These are phyloP conservation scores for Auanema sp. DNA, from an alignment of 2,888 invertebrate genomes.

Conservation along the genomic window DNA sequence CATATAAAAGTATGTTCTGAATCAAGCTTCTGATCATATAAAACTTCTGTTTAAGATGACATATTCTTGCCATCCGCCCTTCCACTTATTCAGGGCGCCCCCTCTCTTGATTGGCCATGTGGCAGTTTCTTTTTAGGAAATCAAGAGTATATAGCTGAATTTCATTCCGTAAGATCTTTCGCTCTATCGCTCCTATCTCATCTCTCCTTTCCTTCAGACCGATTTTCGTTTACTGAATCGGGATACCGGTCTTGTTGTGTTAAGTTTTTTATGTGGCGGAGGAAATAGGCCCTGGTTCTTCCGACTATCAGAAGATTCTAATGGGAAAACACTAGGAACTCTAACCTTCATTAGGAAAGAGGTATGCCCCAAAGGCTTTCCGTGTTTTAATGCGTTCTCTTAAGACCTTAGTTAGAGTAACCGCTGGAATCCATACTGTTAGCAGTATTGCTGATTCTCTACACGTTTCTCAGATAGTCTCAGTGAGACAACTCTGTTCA, in stretches of 20 bases:
- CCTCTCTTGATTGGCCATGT: slow-evolving; percentile 12
- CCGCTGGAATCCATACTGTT: too few species aligned
- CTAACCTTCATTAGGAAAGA: slow-evolving; percentile 13
- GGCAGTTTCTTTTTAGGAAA: not conserved
- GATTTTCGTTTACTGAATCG: slow-evolving; percentile 15
- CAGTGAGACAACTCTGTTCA: too few species aligned
- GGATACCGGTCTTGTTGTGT: slow-evolving; percentile 7
- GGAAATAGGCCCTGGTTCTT: slow-evolving; percentile 18
- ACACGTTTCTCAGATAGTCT: too few species aligned
- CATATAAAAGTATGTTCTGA: too few species aligned
- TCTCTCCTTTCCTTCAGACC: slow-evolving; percentile 1
- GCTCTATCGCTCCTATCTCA: too few species aligned
- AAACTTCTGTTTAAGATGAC: too few species aligned
- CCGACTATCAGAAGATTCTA: not conserved
- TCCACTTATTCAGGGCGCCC: not conserved
- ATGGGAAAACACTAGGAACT: not conserved
- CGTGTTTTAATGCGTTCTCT: too few species aligned
- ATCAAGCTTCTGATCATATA: too few species aligned
- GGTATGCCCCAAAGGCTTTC: not conserved
- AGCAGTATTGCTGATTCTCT: too few species aligned
- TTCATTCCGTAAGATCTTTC: slow-evolving; percentile 16
- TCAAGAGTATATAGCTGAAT: slow-evolving; percentile 11
- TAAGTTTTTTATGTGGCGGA: slow-evolving; percentile 15
- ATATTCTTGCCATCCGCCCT: too few species aligned
- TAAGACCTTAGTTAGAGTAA: too few species aligned